A percentile compares a stretch with the other conserved stretches of the same genome.
phyloP scores from a whole-genome alignment of 2,888 invertebrate species.

The Meloe dianella region DNA sequence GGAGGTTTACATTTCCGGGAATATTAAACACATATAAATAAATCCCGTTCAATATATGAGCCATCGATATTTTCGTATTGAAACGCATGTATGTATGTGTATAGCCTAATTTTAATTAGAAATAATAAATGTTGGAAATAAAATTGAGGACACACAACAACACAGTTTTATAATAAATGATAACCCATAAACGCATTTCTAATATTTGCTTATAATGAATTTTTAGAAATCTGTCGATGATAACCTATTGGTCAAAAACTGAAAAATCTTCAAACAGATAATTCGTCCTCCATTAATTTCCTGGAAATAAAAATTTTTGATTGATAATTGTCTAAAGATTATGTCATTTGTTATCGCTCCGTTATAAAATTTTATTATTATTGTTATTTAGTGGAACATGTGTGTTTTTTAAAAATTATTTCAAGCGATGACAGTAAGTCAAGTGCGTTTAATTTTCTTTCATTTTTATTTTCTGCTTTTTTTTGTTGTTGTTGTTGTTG shows the following conservation, averaged over 20 bases:
- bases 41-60: slow-evolving; percentile 24
- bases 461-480: background rate
- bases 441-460: background rate
- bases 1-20: slow-evolving; percentile 41
- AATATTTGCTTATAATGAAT: background rate
- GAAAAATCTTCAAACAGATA: background rate
- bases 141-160: background rate
- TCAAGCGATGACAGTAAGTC: background rate
- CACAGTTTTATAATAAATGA: background rate
- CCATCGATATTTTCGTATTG: slow-evolving; percentile 33
- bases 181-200: background rate
- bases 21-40: slow-evolving; percentile 39
- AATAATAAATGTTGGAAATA: background rate
- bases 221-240: background rate
- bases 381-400: background rate
- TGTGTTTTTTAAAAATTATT: background rate
- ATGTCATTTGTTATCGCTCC: background rate
- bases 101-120: background rate
- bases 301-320: slow-evolving; percentile 2
- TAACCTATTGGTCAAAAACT: background rate
- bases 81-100: background rate
- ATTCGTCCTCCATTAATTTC: slow-evolving; percentile 5
- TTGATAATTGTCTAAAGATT: background rate
- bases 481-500: background rate
- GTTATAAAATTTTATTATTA: background rate